These are phyloP conservation scores for Euthynnus affinis DNA, from an alignment of 2,797 vertebrate species.

Conservation along the genomic window DNA sequence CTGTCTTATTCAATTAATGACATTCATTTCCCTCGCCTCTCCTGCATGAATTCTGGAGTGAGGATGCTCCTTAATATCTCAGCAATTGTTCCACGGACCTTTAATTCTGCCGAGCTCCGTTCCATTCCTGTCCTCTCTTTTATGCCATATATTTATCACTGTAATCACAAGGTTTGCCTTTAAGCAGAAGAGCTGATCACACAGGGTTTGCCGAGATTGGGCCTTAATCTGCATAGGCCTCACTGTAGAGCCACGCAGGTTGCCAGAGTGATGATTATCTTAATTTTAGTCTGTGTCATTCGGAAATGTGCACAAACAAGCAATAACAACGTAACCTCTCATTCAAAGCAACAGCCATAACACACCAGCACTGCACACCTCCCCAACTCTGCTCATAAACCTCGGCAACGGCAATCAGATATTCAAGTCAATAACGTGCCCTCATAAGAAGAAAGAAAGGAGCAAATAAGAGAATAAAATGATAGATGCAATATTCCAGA, in stretches of 20 bases:
- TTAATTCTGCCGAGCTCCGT: constrained; percentile 46
- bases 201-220: constrained; percentile 43
- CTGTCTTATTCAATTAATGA: constrained; percentile 71
- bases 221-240: constrained; percentile 69
- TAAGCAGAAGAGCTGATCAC: constrained; percentile 70
- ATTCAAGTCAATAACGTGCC: constrained; percentile 69
- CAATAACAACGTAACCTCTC: constrained; percentile 70
- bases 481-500: constrained; percentile 70
- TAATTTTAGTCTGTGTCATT: constrained; percentile 84
- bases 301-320: constrained; percentile 81
- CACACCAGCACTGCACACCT: constrained; percentile 33
- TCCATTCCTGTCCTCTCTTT: constrained; percentile 60
- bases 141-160: constrained; percentile 77
- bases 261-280: constrained; percentile 79
- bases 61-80: constrained; percentile 68
- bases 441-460: constrained; percentile 57
- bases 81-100: constrained; percentile 52
- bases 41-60: constrained; percentile 45
- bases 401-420: constrained; percentile 68
- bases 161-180: constrained; percentile 76
- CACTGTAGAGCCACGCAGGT: constrained; percentile 65
- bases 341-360: constrained; percentile 56
- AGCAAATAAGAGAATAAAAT: constrained; percentile 66
- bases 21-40: constrained; percentile 59
- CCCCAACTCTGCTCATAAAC: constrained; percentile 56